Percentiles rank a stretch among this genome's conserved stretches.
Evolutionary conservation across 2,113 vertebrate genomes (phyloP).

Genomic region (Cyprinodon variegatus): DNA sequence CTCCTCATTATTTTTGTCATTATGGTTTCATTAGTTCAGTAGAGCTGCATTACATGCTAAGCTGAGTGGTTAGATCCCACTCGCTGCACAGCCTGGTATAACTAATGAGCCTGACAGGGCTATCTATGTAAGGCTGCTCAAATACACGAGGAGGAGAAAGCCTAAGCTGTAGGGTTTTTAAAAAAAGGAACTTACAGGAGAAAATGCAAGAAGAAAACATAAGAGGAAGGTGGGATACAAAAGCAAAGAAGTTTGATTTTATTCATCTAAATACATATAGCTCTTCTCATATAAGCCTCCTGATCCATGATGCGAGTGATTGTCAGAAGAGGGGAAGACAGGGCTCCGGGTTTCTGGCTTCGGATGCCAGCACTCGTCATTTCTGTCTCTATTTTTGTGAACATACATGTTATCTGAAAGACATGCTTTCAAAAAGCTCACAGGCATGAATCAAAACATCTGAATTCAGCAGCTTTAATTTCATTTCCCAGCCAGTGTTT

Average conservation of each 20-base stretch:
- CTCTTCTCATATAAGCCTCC: slow-evolving; percentile 52
- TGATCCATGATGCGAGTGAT: slow-evolving; percentile 54
- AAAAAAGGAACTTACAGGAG: slow-evolving; percentile 35
- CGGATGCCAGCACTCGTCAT: slow-evolving; percentile 38
- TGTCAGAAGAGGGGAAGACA: slow-evolving; percentile 14
- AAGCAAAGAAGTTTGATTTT: slow-evolving; percentile 38
- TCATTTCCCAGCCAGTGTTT: slow-evolving; percentile 58
- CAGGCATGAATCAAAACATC: slow-evolving; percentile 56
- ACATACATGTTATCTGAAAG: slow-evolving; percentile 22
- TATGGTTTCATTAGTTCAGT: slow-evolving; percentile 69
- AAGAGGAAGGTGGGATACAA: not conserved
- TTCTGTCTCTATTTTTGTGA: slow-evolving; percentile 40
- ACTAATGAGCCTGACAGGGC: slow-evolving; percentile 67
- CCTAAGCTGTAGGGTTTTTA: slow-evolving; percentile 22
- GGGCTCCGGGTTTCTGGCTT: slow-evolving; percentile 34
- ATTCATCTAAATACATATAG: slow-evolving; percentile 33
- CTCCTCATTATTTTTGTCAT: slow-evolving; percentile 74
- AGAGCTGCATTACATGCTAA: slow-evolving; percentile 59
- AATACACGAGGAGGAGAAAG: slow-evolving; percentile 24
- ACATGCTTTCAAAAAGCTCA: not conserved
- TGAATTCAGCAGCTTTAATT: slow-evolving; percentile 68
- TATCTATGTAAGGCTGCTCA: slow-evolving; percentile 37
- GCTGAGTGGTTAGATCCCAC: slow-evolving; percentile 56
- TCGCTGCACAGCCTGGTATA: slow-evolving; percentile 43
- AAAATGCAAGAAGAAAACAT: slow-evolving; percentile 26